phyloP scores from a whole-genome alignment of 1,140 invertebrate species.

The Drosophila sucinea region DNA sequence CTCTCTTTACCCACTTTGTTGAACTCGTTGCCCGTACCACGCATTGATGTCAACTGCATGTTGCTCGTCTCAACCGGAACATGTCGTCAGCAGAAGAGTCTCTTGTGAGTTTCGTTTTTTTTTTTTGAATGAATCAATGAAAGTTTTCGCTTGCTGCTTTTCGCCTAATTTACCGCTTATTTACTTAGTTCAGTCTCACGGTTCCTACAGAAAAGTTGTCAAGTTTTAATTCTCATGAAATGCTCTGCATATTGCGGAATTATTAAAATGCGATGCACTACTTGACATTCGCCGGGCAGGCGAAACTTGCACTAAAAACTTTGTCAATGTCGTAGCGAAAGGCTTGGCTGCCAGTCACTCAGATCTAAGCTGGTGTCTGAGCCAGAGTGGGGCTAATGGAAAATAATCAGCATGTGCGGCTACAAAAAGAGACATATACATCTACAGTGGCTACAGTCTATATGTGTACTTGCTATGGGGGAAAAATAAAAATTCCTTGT shows the following conservation, averaged over 20 bases:
- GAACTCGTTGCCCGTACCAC: constrained; percentile 36
- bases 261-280: constrained; percentile 41
- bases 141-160: constrained; percentile 37
- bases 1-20: constrained; percentile 46
- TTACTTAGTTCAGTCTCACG: constrained; percentile 47
- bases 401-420: constrained; percentile 47
- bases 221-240: constrained; percentile 20
- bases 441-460: constrained; percentile 3
- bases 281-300: neutral
- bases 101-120: constrained; percentile 1
- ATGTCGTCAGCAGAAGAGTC: constrained; percentile 29
- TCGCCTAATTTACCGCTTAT: constrained; percentile 64
- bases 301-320: constrained; percentile 28
- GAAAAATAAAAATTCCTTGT: neutral
- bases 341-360: constrained; percentile 21
- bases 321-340: constrained; percentile 23
- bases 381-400: constrained; percentile 43
- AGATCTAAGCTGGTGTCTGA: constrained; percentile 1
- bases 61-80: constrained; percentile 48
- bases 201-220: neutral
- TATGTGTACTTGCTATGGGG: constrained; percentile 11
- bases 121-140: constrained; percentile 1
- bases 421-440: constrained; percentile 37
- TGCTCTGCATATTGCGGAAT: constrained; percentile 32
- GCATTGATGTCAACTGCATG: constrained; percentile 70